These are phyloP conservation scores for Propithecus deckenii DNA, from an alignment of 2,797 vertebrate species.

Conservation along the genomic window DNA sequence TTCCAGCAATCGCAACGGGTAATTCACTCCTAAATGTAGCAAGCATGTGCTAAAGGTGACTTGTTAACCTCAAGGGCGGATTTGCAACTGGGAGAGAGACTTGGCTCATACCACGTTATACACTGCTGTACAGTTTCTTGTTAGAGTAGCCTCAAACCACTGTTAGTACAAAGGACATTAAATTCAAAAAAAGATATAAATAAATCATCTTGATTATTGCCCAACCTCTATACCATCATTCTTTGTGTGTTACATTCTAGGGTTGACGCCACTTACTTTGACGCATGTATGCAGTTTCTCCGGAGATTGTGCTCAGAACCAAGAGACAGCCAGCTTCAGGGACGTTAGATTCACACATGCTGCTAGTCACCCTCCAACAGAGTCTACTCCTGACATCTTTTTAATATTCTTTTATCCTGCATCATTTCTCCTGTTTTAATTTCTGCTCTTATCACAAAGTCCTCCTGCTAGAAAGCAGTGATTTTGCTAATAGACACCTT, in stretches of 20 bases:
- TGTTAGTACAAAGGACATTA: neutral
- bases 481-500: neutral
- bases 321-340: neutral
- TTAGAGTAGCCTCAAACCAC: neutral
- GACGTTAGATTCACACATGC: neutral
- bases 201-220: neutral
- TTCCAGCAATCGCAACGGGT: neutral
- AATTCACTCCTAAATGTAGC: slow-evolving; percentile 39
- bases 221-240: neutral
- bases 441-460: neutral
- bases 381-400: neutral
- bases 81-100: neutral
- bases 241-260: neutral
- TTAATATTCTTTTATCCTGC: neutral
- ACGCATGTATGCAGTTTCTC: slow-evolving; percentile 12
- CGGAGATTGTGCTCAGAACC: neutral
- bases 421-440: neutral
- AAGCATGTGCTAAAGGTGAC: slow-evolving; percentile 17
- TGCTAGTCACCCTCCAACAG: neutral
- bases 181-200: neutral
- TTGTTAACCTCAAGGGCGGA: slow-evolving; percentile 6
- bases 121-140: neutral
- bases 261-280: neutral
- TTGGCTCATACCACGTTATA: neutral
- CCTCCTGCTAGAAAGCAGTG: neutral